Percentiles rank a stretch among this genome's conserved stretches.
Evolutionary conservation across 2,888 invertebrate genomes (phyloP).

Genomic region (Synanthedon formicaeformis): DNA sequence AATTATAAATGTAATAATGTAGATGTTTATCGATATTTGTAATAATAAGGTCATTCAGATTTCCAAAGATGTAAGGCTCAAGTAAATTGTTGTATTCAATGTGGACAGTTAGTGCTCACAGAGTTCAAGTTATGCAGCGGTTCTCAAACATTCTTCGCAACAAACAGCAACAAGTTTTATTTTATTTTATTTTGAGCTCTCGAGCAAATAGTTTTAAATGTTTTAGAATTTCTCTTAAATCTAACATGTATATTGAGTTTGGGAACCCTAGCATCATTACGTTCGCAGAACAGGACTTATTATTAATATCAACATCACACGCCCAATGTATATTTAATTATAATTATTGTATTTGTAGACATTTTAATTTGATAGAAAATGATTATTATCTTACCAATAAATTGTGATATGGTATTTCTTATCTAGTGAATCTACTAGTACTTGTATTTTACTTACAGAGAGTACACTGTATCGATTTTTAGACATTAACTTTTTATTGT

Average conservation of each 20-base stretch:
- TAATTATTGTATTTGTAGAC: neutral
- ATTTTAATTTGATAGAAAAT: neutral
- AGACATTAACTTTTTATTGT: constrained; percentile 1
- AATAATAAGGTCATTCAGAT: constrained; percentile 52
- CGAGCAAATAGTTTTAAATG: too few relatives aligned
- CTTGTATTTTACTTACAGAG: too few relatives aligned
- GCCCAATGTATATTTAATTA: neutral
- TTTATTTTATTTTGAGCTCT: too few relatives aligned
- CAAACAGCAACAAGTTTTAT: too few relatives aligned
- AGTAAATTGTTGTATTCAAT: constrained; percentile 50
- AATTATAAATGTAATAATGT: constrained; percentile 48
- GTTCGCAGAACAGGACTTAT: neutral
- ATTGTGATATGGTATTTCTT: constrained; percentile 39
- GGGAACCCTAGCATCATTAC: too few relatives aligned
- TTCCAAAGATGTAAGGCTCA: constrained; percentile 68
- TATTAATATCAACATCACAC: constrained; percentile 1
- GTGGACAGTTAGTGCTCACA: neutral
- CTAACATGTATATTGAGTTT: too few relatives aligned
- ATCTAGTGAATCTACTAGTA: constrained; percentile 4
- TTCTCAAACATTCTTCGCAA: too few relatives aligned
- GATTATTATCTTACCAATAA: constrained; percentile 19
- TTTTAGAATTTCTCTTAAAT: too few relatives aligned
- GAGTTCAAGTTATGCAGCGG: too few relatives aligned
- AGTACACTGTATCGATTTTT: too few relatives aligned
- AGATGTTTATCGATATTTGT: constrained; percentile 61